Base-by-base conservation (phyloP, 2,797 vertebrate species). In the Anguilla pacifica region DNA sequence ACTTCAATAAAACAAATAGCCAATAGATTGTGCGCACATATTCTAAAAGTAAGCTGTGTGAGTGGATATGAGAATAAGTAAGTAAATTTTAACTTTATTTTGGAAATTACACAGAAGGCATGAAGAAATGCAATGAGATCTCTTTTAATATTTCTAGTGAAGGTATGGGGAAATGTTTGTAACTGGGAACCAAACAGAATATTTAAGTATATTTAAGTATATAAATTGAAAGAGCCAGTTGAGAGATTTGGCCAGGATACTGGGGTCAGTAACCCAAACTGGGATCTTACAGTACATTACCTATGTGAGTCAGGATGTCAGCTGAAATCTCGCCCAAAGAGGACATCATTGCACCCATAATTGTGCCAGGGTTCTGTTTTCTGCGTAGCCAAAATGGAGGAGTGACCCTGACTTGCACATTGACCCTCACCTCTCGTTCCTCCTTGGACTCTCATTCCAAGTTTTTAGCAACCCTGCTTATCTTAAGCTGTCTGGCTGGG, bases 1-100 rank as follows among this genome's bases (percentile, higher is more conserved):
- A 67, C 64, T 67, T 9, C 64, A 67, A 67, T 67, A 67, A 67
- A 67, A 67, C 64, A 67, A 67, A 67, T 67, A 28, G 64, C 64
- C 64, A 67, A 67, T 67, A 67, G 64, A 67, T n/a, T 3, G 64
- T 67, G n/a, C n/a, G 25, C 6, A 6, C 64, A 67, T 25, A n/a
- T 67, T 67, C 5, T 67, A 28, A 61, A 61, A 61, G 59, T 28
- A 28, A 28, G 64, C 64, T 25, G 25, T 67, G 64, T 67, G 25
- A 25, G 5, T 6, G 25, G 64, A 67, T 28, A 67, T 67, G 64
- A 67, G 25, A n/a, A 67, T 28, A 11, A 70, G 64, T 11, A 19
- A 6, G 25, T 70, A 70, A 28, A 70, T 70, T 70, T 28, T 0
- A 28, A 70, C 64, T 70, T 70, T 70, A 70, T 70, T 70, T 70